phyloP scores from a whole-genome alignment of 2,113 vertebrate species.

The Triplophysa rosa region DNA sequence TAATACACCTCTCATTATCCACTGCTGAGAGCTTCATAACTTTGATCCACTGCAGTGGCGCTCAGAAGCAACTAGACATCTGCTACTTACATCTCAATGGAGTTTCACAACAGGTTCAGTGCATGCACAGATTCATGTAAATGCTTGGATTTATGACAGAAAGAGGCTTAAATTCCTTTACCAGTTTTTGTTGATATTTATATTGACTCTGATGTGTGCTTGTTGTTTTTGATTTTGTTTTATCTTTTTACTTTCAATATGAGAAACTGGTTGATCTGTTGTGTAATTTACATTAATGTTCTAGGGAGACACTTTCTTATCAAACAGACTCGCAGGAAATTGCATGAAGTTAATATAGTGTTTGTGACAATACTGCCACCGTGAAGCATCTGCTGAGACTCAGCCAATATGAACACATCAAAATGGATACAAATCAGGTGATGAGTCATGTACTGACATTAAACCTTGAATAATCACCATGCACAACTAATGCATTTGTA shows the following conservation, averaged over 20 bases:
- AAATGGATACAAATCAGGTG: too few relatives aligned
- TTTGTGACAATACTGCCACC: too few relatives aligned
- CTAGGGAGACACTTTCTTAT: neutral
- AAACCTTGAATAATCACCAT: too few relatives aligned
- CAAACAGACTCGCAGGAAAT: neutral
- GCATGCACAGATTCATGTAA: neutral
- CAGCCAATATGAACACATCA: too few relatives aligned
- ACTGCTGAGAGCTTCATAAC: slow-evolving; percentile 46
- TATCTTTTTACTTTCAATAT: neutral
- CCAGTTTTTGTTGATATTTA: neutral
- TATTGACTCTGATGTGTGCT: neutral
- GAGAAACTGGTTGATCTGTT: neutral
- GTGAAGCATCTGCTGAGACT: too few relatives aligned
- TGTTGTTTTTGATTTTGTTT: neutral
- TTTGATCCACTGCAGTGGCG: slow-evolving; percentile 46
- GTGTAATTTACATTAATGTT: neutral
- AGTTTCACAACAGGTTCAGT: neutral
- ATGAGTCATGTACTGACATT: too few relatives aligned
- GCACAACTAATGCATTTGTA: too few relatives aligned
- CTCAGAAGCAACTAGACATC: slow-evolving; percentile 16
- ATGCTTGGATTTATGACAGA: neutral
- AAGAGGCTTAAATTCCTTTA: neutral
- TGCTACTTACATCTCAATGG: slow-evolving; percentile 14
- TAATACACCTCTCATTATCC: slow-evolving; percentile 40
- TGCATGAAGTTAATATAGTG: too few relatives aligned